A percentile compares a stretch with the other conserved stretches of the same genome.
phyloP scores from a whole-genome alignment of 2,888 invertebrate genomes.

The Dorcus parallelipipedus region DNA sequence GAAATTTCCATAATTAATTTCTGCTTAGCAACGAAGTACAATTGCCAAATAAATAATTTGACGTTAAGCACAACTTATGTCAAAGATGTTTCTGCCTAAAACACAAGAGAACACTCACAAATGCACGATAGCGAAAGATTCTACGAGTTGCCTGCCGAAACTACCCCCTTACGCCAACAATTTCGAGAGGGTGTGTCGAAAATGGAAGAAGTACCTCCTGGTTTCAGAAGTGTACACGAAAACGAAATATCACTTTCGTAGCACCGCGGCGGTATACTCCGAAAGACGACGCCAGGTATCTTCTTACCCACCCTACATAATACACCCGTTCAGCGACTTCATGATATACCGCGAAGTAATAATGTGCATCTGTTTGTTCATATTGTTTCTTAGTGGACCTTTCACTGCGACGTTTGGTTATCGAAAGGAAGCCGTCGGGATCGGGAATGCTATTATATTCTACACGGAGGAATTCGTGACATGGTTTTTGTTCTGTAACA shows the following conservation, averaged over 20 bases:
- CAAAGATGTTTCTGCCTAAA: too few relatives aligned
- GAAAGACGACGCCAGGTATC: slow-evolving; percentile 41
- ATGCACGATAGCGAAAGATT: slow-evolving; percentile 5
- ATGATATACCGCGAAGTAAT: slow-evolving; percentile 15
- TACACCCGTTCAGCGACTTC: slow-evolving; percentile 42
- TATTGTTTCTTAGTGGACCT: slow-evolving; percentile 19
- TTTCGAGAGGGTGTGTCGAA: slow-evolving; percentile 32
- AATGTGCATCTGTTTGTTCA: slow-evolving; percentile 19
- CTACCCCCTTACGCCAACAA: slow-evolving; percentile 40
- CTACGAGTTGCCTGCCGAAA: slow-evolving; percentile 34
- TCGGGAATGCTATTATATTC: neutral
- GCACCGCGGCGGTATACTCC: slow-evolving; percentile 38
- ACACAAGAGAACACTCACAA: neutral
- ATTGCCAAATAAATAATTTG: too few relatives aligned
- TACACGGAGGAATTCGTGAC: slow-evolving; percentile 18
- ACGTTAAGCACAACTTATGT: too few relatives aligned
- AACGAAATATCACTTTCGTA: slow-evolving; percentile 37
- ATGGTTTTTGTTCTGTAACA: slow-evolving; percentile 27
- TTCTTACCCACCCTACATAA: slow-evolving; percentile 37
- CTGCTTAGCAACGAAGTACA: too few relatives aligned
- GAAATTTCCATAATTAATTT: too few relatives aligned
- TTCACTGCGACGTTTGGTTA: slow-evolving; percentile 14
- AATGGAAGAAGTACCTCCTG: slow-evolving; percentile 38
- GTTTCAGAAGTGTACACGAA: slow-evolving; percentile 36
- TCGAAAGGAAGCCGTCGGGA: neutral